These are phyloP conservation scores for Lasioglossum calceatum DNA, from an alignment of 2,888 invertebrate genomes.

Conservation along the genomic window DNA sequence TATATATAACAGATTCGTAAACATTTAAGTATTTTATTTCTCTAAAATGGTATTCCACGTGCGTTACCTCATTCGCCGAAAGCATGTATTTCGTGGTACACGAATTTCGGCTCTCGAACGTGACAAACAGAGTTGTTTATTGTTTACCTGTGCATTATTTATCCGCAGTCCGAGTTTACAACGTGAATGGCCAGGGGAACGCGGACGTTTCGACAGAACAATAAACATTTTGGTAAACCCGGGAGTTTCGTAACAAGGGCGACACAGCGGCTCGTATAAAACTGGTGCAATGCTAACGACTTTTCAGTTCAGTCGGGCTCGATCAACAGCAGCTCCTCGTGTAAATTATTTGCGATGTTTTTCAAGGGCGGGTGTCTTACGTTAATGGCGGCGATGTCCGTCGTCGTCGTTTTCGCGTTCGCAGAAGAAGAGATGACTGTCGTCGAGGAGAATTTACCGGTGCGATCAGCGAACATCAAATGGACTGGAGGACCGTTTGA, in stretches of 20 bases:
- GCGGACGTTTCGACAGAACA: slow-evolving; percentile 16
- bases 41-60: background rate
- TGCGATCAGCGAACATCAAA: slow-evolving; percentile 72
- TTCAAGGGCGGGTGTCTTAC: slow-evolving; percentile 46
- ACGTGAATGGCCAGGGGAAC: background rate
- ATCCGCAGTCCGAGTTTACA: background rate
- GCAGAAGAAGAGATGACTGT: background rate
- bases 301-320: slow-evolving; percentile 20
- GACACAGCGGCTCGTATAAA: slow-evolving; percentile 31
- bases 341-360: background rate
- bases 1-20: background rate
- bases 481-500: slow-evolving; percentile 84
- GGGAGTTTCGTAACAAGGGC: background rate
- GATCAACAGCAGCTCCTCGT: background rate
- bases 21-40: background rate
- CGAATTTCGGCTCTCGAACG: background rate
- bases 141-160: background rate
- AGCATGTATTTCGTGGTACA: background rate
- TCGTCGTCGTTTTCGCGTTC: slow-evolving; percentile 46
- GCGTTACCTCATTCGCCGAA: background rate
- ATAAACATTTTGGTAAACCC: slow-evolving; percentile 27
- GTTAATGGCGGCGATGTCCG: slow-evolving; percentile 49
- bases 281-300: slow-evolving; percentile 11
- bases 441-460: background rate
- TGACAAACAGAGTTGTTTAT: background rate